Conservation (phyloP, 2,113 vertebrate species). For the Indri indri region DNA sequence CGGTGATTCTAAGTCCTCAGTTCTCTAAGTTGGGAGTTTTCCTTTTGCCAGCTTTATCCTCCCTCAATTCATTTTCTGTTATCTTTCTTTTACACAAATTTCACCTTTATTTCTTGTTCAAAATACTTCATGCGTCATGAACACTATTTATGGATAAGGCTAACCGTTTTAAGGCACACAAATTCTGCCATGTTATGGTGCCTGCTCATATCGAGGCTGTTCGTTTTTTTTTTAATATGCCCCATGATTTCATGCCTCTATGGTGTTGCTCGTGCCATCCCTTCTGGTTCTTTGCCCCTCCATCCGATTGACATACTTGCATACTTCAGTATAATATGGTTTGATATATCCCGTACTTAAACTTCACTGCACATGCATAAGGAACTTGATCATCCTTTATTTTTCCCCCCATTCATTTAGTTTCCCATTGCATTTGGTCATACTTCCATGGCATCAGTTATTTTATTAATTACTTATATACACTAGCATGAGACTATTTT, state of each 20-base stretch:
- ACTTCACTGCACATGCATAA: neutral
- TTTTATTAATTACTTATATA: neutral
- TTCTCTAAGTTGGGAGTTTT: neutral
- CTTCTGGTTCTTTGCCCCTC: neutral
- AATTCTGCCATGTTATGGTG: neutral
- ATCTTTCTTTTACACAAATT: neutral
- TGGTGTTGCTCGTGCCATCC: neutral
- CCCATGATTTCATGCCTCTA: neutral
- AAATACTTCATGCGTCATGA: neutral
- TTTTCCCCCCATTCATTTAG: neutral
- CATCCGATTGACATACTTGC: neutral
- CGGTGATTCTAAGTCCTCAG: neutral
- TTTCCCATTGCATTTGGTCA: neutral
- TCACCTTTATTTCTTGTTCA: neutral
- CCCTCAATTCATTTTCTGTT: neutral
- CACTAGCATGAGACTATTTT: neutral
- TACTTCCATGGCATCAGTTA: neutral
- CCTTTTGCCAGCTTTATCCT: neutral
- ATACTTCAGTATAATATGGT: neutral
- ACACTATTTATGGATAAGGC: neutral
- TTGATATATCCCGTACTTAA: neutral
- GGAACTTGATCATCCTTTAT: neutral
- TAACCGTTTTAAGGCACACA: neutral
- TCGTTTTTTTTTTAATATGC: neutral
- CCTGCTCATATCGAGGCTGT: neutral